phyloP scores from a whole-genome alignment of 2,888 invertebrate species.

The Anaspis maculata region DNA sequence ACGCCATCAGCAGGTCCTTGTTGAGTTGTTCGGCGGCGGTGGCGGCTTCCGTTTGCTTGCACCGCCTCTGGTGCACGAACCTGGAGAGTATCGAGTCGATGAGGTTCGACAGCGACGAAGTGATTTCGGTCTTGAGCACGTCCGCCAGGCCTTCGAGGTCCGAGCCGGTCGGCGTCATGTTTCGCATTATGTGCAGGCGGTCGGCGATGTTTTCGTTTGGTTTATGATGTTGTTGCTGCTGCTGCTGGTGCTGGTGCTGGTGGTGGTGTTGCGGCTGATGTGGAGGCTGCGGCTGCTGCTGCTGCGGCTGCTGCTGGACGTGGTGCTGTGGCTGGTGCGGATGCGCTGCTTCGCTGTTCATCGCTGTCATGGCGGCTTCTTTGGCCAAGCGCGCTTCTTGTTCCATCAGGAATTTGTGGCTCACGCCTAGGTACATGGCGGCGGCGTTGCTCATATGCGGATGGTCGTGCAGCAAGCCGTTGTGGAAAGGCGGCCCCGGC shows the following conservation, averaged over 20 bases:
- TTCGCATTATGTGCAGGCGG: constrained; percentile 67
- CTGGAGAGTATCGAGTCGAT: constrained; percentile 84
- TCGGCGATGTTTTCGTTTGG: constrained; percentile 66
- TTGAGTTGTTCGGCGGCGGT: constrained; percentile 78
- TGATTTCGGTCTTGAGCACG: constrained; percentile 82
- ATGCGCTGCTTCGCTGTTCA: constrained; percentile 50
- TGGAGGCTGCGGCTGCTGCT: constrained; percentile 36
- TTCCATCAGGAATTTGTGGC: constrained; percentile 71
- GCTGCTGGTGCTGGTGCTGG: constrained; percentile 31
- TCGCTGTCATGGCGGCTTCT: constrained; percentile 50
- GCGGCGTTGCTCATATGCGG: constrained; percentile 45
- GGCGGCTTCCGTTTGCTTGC: constrained; percentile 71
- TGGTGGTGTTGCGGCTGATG: constrained; percentile 39
- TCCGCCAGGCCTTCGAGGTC: constrained; percentile 88
- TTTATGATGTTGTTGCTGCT: constrained; percentile 34
- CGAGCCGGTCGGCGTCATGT: constrained; percentile 60
- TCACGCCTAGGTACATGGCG: constrained; percentile 67
- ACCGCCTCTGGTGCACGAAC: constrained; percentile 73
- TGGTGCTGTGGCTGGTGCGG: constrained; percentile 42
- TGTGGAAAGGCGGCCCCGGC: constrained; percentile 44
- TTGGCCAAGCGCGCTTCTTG: constrained; percentile 68
- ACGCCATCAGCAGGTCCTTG: constrained; percentile 75
- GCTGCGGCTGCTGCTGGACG: constrained; percentile 36
- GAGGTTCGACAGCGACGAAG: constrained; percentile 70
- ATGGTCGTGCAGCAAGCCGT: constrained; percentile 39